Base-by-base conservation (phyloP, 2,797 vertebrate species). In the Gambelia wislizenii region DNA sequence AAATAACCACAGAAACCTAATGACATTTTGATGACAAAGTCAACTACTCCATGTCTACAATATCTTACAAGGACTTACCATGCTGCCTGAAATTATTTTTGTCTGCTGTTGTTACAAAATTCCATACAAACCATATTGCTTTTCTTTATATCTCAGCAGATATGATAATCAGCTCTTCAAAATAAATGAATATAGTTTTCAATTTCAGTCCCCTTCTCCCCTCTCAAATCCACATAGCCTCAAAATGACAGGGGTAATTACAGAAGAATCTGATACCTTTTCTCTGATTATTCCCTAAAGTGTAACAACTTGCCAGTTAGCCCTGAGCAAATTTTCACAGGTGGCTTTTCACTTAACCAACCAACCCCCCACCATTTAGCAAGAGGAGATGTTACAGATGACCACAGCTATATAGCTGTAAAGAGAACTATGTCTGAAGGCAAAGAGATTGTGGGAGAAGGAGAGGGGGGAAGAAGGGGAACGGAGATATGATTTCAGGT, bases 241-340 rank as follows among this genome's bases (percentile, higher is more conserved):
- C 42, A 77, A 14, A n/a, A 14, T 10, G 6, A 52, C 0, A 49
- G 54, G 39, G 20, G 6, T 47, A 75, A 30, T 83, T 74, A 36
- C 30, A n/a, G 59, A 69, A 27, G 75, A 74, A 74, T 25, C n/a
- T 39, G 27, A 30, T 54, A 1, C 0, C 6, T 85, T 83, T 72
- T 3, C 79, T 20, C 0, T 2, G 1, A 0, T 0, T 82, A 2
- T 8, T 79, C 6, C 54, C 9, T 44, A 4, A 36, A 0, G 0
- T 16, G 79, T 42, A 69, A 3, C n/a, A 5, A 84, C 30, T 72
- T 27, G 4, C n/a, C 0, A 0, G 14, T 39, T 56, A 56, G 72
- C 74, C 54, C 18, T 0, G 2, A 1, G 87, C 54, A 56, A 44
- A 2, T 10, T 88, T 79, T 79, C 27, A 10, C 75, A 52, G 44